Evolutionary conservation across 2,113 vertebrate genomes (phyloP).

Genomic region (Laterallus jamaicensis): DNA sequence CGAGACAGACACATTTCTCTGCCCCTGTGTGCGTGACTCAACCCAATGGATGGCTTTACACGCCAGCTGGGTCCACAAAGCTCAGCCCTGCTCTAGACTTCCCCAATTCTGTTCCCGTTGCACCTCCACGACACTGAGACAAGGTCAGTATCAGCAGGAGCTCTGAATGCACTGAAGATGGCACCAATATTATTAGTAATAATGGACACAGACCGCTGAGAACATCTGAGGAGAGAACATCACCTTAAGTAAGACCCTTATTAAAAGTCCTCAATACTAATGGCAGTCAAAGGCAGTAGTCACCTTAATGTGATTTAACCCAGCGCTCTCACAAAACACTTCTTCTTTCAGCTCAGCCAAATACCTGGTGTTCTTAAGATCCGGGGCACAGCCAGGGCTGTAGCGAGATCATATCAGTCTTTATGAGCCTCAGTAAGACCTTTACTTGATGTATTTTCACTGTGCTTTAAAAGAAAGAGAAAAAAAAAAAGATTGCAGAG

Average conservation of each 20-base stretch:
- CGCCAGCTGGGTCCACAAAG: rapidly evolving
- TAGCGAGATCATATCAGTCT: neutral
- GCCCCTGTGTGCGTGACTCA: rapidly evolving
- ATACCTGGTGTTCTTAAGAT: conserved; percentile 21
- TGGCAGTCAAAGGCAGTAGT: conserved; percentile 11
- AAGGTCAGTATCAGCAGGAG: neutral
- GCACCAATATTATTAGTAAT: neutral
- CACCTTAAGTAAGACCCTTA: conserved; percentile 22
- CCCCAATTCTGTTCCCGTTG: neutral
- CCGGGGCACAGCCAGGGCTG: neutral
- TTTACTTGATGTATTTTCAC: neutral
- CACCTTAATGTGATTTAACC: conserved; percentile 14
- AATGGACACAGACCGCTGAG: neutral
- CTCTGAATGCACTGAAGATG: neutral
- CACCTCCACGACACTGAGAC: neutral
- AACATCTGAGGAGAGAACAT: neutral
- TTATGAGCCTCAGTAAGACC: neutral
- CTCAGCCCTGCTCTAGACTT: neutral
- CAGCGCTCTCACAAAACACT: neutral
- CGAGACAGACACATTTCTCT: neutral
- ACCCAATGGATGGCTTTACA: rapidly evolving
- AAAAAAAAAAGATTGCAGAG: neutral
- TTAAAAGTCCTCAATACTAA: conserved; percentile 31
- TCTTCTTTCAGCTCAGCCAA: neutral
- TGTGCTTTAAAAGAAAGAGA: neutral